Base-by-base conservation (phyloP, 2,113 vertebrate species). In the Podarcis cretensis region DNA sequence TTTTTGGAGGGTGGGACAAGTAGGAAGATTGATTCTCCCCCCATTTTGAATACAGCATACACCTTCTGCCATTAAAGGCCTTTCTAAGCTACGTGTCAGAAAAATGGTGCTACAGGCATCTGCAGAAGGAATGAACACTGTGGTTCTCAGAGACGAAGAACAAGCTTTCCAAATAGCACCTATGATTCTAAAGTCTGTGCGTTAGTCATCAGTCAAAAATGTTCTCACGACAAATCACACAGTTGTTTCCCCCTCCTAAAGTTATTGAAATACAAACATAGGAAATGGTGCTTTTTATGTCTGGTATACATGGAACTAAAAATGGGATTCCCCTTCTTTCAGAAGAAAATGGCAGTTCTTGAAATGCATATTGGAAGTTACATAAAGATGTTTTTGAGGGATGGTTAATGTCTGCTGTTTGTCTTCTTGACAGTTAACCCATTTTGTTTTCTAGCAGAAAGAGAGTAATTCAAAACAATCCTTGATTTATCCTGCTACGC, bases 71-170 rank as follows among this genome's bases (percentile, higher is more conserved):
- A 84, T 90, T 83, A 91, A 93, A 87, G 30, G 78, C 81, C 80
- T 81, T 93, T 91, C 90, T 84, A 88, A 87, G 91, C 84, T 87
- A 89, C 85, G 88, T 87, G 93, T 84, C 90, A 92, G 89, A 92
- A 75, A 90, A 92, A 89, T 81, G 6, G 88, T 79, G 89, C 66
- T 25, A 83, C 5, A 85, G 92, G 86, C 66, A 88, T 13, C 88
- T 48, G 54, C 83, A 91, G 88, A 23, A 87, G 54, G 86, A 68
- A 87, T 16, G 86, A 94, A 92, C 35, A 66, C 30, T 1, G 1
- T 35, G 37, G 85, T 87, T 81, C 89, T 84, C 76, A 63, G 12
- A 89, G 93, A 91, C 59, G 8, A 0, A 8, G 73, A 88, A 54
- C 76, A 75, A 10, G 32, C 63, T 86, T 74, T 59, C 68, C 85